A percentile compares a stretch with the other conserved stretches of the same genome.
phyloP scores from a whole-genome alignment of 2,888 invertebrate genomes.

The Parnassius glacialis region DNA sequence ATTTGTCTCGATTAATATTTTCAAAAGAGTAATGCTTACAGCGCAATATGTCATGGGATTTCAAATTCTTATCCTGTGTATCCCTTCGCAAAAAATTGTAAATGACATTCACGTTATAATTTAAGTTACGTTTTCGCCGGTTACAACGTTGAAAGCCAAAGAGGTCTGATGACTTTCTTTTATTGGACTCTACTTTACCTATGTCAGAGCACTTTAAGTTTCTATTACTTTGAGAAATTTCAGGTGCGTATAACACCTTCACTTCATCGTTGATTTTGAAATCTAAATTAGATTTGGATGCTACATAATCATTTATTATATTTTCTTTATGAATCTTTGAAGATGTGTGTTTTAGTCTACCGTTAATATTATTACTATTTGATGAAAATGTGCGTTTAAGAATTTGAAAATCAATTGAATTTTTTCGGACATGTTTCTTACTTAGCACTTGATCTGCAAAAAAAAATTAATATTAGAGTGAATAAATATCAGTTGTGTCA shows the following conservation, averaged over 20 bases:
- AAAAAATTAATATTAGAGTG: background rate
- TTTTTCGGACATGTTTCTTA: slow-evolving; percentile 13
- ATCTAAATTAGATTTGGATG: background rate
- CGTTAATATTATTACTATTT: slow-evolving; percentile 4
- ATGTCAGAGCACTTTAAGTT: slow-evolving; percentile 5
- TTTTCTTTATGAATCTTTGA: background rate
- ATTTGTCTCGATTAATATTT: slow-evolving; percentile 12
- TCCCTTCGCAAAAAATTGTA: slow-evolving; percentile 24
- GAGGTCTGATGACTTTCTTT: slow-evolving; percentile 12
- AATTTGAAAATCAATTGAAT: slow-evolving; percentile 13
- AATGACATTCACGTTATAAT: slow-evolving; percentile 23
- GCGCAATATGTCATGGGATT: slow-evolving; percentile 14
- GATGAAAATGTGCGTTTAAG: slow-evolving; percentile 15
- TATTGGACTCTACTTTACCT: background rate
- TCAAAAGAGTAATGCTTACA: slow-evolving; percentile 25
- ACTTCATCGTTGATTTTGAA: slow-evolving; percentile 11
- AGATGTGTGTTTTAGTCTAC: slow-evolving; percentile 5
- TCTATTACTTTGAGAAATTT: slow-evolving; percentile 6
- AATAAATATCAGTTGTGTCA: no score
- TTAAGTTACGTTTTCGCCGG: slow-evolving; percentile 17
- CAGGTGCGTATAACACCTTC: slow-evolving; percentile 17
- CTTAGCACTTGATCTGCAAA: slow-evolving; percentile 9
- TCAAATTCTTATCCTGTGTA: slow-evolving; percentile 1
- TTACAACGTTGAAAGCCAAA: slow-evolving; percentile 23
- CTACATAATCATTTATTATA: slow-evolving; percentile 1